Conservation (phyloP, 2,888 invertebrate genomes). For the Acrobasis consociella region DNA sequence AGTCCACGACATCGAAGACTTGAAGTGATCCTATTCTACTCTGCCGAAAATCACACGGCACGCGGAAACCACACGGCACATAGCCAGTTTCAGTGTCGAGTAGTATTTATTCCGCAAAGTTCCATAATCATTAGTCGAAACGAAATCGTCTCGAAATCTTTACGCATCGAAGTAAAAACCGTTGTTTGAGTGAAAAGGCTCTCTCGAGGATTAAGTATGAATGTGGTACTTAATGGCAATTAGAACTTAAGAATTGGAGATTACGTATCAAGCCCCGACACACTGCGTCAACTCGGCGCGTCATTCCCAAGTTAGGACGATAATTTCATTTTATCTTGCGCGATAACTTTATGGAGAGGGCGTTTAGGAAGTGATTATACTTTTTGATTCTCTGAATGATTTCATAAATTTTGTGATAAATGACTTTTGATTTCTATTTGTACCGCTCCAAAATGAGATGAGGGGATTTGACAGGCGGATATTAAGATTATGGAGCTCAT, state of each 20-base stretch:
- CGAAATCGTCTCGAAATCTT: not conserved
- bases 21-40: too few species aligned
- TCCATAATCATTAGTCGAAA: not conserved
- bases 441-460: too few species aligned
- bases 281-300: conserved; percentile 1
- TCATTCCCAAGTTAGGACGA: not conserved
- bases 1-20: too few species aligned
- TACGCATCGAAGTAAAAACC: not conserved
- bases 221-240: conserved; percentile 12
- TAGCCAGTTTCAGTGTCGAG: too few species aligned
- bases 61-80: too few species aligned
- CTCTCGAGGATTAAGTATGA: conserved; percentile 9
- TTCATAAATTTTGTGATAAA: not conserved
- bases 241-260: conserved; percentile 16
- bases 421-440: not conserved
- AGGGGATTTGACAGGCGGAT: too few species aligned
- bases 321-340: not conserved
- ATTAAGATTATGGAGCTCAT: too few species aligned
- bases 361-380: conserved; percentile 8
- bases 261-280: conserved; percentile 9
- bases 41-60: too few species aligned
- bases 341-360: not conserved
- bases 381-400: not conserved
- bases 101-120: too few species aligned
- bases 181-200: not conserved